These are phyloP conservation scores for Pyrocephalus nanus DNA, from an alignment of 2,797 vertebrate genomes.

Conservation along the genomic window DNA sequence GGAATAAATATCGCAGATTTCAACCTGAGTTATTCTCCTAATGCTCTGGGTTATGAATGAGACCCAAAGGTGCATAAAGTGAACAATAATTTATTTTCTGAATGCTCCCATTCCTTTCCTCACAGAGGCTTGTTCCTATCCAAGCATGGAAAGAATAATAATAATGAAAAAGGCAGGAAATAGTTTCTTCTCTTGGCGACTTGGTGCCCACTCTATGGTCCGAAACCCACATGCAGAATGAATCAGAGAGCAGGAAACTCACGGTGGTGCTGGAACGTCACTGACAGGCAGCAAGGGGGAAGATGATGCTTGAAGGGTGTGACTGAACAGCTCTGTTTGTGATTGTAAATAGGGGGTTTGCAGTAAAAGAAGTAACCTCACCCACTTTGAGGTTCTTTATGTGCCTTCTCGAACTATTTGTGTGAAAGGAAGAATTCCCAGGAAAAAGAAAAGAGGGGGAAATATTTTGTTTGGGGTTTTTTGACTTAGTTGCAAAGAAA, in stretches of 20 bases:
- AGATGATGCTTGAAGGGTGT: background rate
- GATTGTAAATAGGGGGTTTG: background rate
- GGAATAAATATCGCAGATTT: conserved; percentile 29
- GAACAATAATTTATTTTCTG: conserved; percentile 12
- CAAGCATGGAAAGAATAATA: background rate
- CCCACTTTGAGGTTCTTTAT: background rate
- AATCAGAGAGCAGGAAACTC: background rate
- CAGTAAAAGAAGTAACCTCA: background rate
- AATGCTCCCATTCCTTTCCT: conserved; percentile 16
- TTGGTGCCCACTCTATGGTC: background rate
- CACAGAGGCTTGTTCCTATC: background rate
- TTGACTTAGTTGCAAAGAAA: background rate
- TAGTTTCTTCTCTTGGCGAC: background rate
- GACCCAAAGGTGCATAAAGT: conserved; percentile 34
- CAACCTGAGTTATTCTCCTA: background rate
- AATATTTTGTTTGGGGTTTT: background rate
- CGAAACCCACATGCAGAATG: background rate
- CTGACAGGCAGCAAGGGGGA: background rate
- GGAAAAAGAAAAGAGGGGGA: background rate
- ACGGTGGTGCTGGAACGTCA: background rate
- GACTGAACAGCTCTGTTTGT: background rate
- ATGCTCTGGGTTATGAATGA: conserved; percentile 15
- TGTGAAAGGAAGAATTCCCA: background rate
- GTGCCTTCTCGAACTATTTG: background rate
- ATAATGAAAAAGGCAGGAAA: background rate